Evolutionary conservation across 2,797 vertebrate species (phyloP).

Genomic region (Sebastes taczanowskii): DNA sequence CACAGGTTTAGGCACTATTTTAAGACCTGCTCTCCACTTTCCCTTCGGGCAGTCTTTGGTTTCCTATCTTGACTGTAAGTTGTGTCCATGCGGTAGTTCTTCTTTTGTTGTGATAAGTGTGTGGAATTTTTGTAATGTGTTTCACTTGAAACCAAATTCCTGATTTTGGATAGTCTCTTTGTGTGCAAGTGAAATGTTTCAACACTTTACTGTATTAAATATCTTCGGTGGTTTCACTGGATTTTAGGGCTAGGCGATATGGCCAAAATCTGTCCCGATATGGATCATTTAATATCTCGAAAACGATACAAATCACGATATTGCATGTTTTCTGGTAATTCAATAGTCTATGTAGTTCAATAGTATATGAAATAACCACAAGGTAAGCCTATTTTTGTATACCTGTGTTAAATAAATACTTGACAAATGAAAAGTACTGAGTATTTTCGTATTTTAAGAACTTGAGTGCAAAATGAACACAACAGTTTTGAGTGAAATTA

Average conservation of each 20-base stretch:
- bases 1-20: constrained; percentile 49
- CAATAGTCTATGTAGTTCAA: too few species aligned
- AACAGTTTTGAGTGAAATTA: background rate
- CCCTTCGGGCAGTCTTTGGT: constrained; percentile 11
- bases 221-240: background rate
- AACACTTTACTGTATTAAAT: background rate
- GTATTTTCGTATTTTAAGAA: too few species aligned
- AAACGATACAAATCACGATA: too few species aligned
- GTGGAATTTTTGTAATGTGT: background rate
- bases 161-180: background rate
- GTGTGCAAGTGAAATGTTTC: background rate
- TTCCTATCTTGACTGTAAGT: constrained; percentile 4
- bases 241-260: background rate
- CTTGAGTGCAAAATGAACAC: too few species aligned
- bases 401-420: too few species aligned
- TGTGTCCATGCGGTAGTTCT: background rate
- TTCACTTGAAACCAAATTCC: background rate
- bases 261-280: too few species aligned
- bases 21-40: constrained; percentile 12
- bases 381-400: too few species aligned
- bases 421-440: too few species aligned
- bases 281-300: too few species aligned
- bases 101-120: constrained; percentile 3
- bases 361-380: too few species aligned
- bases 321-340: too few species aligned